A percentile compares a stretch with the other conserved stretches of the same genome.
Conservation (phyloP, 2,888 invertebrate species). For the Orchesella flavescens region DNA sequence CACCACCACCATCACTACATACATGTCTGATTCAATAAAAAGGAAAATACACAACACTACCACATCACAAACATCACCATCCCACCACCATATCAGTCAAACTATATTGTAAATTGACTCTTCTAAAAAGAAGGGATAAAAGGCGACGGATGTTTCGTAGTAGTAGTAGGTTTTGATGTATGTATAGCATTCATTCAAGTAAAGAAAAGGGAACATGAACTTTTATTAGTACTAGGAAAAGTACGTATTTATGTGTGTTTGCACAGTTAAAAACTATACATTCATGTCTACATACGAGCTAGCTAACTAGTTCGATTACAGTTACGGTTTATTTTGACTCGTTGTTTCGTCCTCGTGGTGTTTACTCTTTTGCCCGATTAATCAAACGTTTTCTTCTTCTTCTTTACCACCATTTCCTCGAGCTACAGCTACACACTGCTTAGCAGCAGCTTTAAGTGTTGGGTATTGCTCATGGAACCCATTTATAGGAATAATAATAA, state of each 20-base stretch:
- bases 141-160: background rate
- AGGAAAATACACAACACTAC: background rate
- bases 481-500: too few relatives aligned
- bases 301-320: slow-evolving; percentile 42
- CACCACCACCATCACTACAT: background rate
- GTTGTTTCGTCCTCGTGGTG: slow-evolving; percentile 17
- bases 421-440: background rate
- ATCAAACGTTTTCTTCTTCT: slow-evolving; percentile 36
- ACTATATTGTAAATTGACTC: too few relatives aligned
- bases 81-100: too few relatives aligned
- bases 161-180: background rate
- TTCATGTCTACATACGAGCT: background rate
- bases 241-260: slow-evolving; percentile 41
- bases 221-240: slow-evolving; percentile 31
- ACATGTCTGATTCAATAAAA: background rate
- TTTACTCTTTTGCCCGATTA: slow-evolving; percentile 52
- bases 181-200: background rate
- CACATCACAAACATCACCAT: too few relatives aligned
- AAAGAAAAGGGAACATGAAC: slow-evolving; percentile 32
- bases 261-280: slow-evolving; percentile 14
- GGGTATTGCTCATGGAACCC: too few relatives aligned
- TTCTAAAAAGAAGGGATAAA: too few relatives aligned
- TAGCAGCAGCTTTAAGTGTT: too few relatives aligned
- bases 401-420: background rate
- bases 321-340: slow-evolving; percentile 15